These are phyloP conservation scores for Ochropleura leucogaster DNA, from an alignment of 2,888 invertebrate genomes.

Conservation along the genomic window DNA sequence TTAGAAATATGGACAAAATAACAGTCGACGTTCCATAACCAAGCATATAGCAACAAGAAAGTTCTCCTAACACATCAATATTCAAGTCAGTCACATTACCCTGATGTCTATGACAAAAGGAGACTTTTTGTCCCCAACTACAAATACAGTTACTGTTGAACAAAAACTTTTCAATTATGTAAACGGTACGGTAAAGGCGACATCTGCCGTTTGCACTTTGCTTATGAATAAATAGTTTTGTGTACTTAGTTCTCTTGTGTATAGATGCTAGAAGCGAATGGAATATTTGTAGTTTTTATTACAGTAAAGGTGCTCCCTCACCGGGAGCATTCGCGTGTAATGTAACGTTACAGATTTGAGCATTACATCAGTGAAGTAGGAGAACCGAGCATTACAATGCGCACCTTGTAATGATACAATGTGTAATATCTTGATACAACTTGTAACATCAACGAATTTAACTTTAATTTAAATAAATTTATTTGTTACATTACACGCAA, in stretches of 20 bases:
- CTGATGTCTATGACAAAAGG: slow-evolving; percentile 31
- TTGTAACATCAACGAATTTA: too few species aligned
- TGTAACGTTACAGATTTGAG: too few species aligned
- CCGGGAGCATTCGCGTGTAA: too few species aligned
- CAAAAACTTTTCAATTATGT: slow-evolving; percentile 61
- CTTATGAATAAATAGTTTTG: slow-evolving; percentile 61
- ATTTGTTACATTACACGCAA: too few species aligned
- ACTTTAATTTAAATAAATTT: too few species aligned
- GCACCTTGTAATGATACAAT: too few species aligned
- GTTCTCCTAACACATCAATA: slow-evolving; percentile 46
- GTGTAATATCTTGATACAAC: too few species aligned
- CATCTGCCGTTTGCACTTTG: slow-evolving; percentile 56
- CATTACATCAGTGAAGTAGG: too few species aligned
- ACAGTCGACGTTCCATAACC: slow-evolving; percentile 12
- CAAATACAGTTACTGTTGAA: slow-evolving; percentile 32
- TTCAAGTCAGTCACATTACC: slow-evolving; percentile 39
- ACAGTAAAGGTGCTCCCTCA: too few species aligned
- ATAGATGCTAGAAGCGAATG: slow-evolving; percentile 9
- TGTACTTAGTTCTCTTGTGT: slow-evolving; percentile 24
- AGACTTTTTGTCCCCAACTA: slow-evolving; percentile 39
- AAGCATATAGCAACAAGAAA: slow-evolving; percentile 23
- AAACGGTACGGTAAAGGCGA: slow-evolving; percentile 42
- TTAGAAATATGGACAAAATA: slow-evolving; percentile 27
- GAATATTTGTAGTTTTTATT: slow-evolving; percentile 13
- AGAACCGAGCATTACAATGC: too few species aligned